These are phyloP conservation scores for Thereva unica DNA, from an alignment of 2,888 invertebrate species.

Conservation along the genomic window DNA sequence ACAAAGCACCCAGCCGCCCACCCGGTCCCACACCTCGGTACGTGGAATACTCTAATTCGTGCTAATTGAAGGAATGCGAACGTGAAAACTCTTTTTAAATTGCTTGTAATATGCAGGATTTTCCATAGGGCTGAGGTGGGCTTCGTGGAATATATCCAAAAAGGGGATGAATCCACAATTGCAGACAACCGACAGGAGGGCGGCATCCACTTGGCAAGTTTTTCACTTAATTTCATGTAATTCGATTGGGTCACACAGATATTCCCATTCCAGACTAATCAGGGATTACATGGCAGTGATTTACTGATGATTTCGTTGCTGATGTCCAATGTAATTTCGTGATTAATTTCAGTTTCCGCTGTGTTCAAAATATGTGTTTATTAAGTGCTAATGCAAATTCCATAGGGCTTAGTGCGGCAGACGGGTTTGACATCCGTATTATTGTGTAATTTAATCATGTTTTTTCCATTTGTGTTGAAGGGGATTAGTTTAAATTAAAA, in stretches of 20 bases:
- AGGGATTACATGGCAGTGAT: conserved; percentile 32
- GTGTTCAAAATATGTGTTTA: neutral
- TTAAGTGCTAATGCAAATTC: no score
- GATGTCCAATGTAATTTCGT: conserved; percentile 3
- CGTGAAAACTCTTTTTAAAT: conserved; percentile 29
- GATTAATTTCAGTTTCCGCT: conserved; percentile 11
- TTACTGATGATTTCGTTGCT: conserved; percentile 12
- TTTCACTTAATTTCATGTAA: conserved; percentile 34
- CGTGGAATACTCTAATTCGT: conserved; percentile 25
- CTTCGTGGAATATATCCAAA: no score
- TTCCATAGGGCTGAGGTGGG: conserved; percentile 13
- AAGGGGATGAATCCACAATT: no score
- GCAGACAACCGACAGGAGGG: no score
- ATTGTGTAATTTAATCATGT: no score
- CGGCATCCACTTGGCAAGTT: neutral
- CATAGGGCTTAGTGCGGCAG: no score
- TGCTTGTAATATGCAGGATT: conserved; percentile 10
- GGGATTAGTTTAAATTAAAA: no score
- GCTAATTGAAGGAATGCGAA: conserved; percentile 33
- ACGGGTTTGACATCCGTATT: no score
- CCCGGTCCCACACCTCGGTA: neutral
- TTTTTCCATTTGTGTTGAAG: no score
- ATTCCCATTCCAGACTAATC: conserved; percentile 25
- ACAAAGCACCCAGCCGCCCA: neutral
- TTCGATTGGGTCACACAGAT: conserved; percentile 33